Base-by-base conservation (phyloP, 2,113 vertebrate species). In the Hippolais icterina region DNA sequence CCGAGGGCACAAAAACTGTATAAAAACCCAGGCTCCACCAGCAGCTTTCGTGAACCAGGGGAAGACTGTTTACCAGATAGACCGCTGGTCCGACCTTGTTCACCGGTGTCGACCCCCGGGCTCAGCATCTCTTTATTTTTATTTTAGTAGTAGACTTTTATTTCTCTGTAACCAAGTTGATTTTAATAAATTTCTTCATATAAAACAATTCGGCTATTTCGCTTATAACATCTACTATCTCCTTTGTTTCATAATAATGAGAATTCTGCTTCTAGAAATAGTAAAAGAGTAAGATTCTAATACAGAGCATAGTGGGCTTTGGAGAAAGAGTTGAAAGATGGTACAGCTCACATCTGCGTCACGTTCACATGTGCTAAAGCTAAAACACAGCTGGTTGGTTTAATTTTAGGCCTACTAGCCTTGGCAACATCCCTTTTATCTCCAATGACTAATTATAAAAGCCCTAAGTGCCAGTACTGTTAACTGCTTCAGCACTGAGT, bases 331-430 rank as follows among this genome's bases (percentile, higher is more conserved):
- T 5, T 83, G 75, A 74, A 96, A 60, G 84, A 95, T 15, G 1
- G 82, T 83, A 31, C 19, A 91, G 71, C 24, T 59, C 2, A 33
- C 96, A 96, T 93, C 94, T 96, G 96, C 47, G 1, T 95, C 95
- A 95, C 4, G 2, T 94, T 96, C 90, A 72, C 82, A 94, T 77
- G 85, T 90, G 90, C 71, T 95, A 77, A 84, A 94, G 91, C 94
- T 79, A 89, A 93, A 97, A 96, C 96, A 97, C 96, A 97, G 96
- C 96, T 97, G 96, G 85, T 70, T 8, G 59, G 79, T 95, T 96
- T 96, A 95, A 97, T 96, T 96, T 96, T 96, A 97, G 94, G 84
- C 84, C 92, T 93, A 83, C 94, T 54, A 95, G 94, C 84, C 54
- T 95, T 94, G 95, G 87, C 95, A 96, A 69, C 78, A 96, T 88